Evolutionary conservation across 2,113 vertebrate genomes (phyloP), one percentile per base, ranked within the genome.

Genomic region (Nerophis lumbriciformis): DNA sequence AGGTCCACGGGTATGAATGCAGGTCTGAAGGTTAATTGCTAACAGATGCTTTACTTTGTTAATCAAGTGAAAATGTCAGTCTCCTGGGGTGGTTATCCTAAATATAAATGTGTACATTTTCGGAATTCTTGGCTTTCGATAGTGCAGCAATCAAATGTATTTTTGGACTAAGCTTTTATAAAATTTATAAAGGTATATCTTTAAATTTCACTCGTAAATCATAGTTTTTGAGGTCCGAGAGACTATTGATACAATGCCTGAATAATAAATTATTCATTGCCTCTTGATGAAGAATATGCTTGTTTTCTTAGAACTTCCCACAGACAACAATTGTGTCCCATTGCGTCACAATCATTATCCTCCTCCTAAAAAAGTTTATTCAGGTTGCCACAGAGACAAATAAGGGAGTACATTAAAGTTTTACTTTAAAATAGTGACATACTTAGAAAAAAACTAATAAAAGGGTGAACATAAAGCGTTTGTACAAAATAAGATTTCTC

Each of bases 21-120:
- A 71, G 73, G 78, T 72, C 81, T 81, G 63, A 84, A 83, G 84
- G 81, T 86, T 84, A 87, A 88, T 87, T 82, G 72, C 81, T 65
- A 73, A 72, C 84, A 88, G 82, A 85, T 88, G 84, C 49, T 60
- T 58, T 72, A 76, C 70, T 87, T 86, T 79, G 81, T 81, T 85
- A 80, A 87, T 86, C 75, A 85, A 69, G 44, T 68, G 62, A 66
- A 80, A 79, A 75, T 51, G 81, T 79, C 67, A 72, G 64, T 52
- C 50, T 76, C 71, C 77, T 36, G 21, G 48, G 58, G 75, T 52
- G 70, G 69, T 47, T 53, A 45, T 28, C 48, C 28, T 38, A 51
- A 57, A 60, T 72, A 63, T 48, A 16, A 58, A 51, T 6, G 14
- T 38, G 53, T 56, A 67, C 67, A 73, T 68, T 16, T 55, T 45